Evolutionary conservation across 2,113 vertebrate genomes (phyloP), one percentile per base, ranked within the genome.

Genomic region (Indicator maculatus): DNA sequence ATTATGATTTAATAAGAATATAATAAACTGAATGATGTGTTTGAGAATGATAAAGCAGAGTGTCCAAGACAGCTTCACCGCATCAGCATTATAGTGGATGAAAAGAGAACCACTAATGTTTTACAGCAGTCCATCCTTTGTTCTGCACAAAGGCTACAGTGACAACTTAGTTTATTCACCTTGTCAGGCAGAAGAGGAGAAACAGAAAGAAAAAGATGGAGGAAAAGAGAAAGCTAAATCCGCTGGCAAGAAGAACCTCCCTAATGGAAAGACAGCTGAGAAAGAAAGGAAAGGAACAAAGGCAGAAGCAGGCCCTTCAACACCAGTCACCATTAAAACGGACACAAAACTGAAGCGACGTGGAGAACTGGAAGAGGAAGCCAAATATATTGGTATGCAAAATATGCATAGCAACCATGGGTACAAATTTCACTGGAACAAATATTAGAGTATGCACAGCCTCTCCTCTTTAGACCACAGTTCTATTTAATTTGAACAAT

Each of bases 271-370:
- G 69, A 55, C 41, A 56, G 13, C 91, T 64, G 97, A 95, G 31
- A 98, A 98, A 91, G 97, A 96, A 6, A 97, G 86, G 97, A 98
- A 96, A 97, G 91, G 53, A 95, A 98, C 96, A 87, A 98, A 95
- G 33, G 60, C 96, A 1, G 97, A 98, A 28, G 73, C 65, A 55
- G 80, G 10, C 3, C 13, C 93, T 38, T 55, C 95, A 38, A 4
- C 45, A 19, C 24, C 88, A 58, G 16, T 18, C 0, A 5, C 44
- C 5, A 18, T 95, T 65, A 95, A 96, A 47, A 98, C 97, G 84
- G 83, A 96, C 36, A 99, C 98, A 9, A 95, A 97, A 8, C 30
- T 99, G 24, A 98, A 97, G 56, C 97, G 97, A 52, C 97, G 99
- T 28, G 98, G 97, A 77, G 97, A 98, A 76, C 97, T 98, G 1